A percentile compares a stretch with the other conserved stretches of the same genome.
These are phyloP conservation scores for Enteromius radiatus DNA, from an alignment of 2,797 vertebrate species.

Conservation along the genomic window DNA sequence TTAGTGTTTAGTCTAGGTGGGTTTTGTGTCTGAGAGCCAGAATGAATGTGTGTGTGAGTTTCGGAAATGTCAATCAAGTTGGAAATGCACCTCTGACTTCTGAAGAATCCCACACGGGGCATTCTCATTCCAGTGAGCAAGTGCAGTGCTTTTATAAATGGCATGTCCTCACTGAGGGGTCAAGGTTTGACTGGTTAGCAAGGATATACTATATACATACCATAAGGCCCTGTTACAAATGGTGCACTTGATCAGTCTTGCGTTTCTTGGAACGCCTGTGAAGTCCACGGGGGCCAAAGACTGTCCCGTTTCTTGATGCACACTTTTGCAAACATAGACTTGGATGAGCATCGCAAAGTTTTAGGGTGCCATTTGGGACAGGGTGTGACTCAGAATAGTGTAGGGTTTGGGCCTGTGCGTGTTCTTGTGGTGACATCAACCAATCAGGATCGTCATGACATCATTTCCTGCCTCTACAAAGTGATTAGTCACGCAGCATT, in stretches of 20 bases:
- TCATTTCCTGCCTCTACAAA: not conserved
- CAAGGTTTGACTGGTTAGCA: constrained; percentile 5
- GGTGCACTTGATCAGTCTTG: not conserved
- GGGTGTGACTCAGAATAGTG: not conserved
- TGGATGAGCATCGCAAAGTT: not conserved
- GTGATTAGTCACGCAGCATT: not conserved
- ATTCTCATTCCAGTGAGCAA: constrained; percentile 51
- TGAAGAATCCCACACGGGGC: constrained; percentile 51
- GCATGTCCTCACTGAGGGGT: constrained; percentile 54
- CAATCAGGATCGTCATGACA: not conserved
- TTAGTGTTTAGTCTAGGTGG: constrained; percentile 42
- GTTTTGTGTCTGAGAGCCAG: constrained; percentile 30
- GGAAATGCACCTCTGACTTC: constrained; percentile 61
- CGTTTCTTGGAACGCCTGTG: not conserved
- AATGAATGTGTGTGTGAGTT: constrained; percentile 25
- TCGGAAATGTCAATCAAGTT: constrained; percentile 54
- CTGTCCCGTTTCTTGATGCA: not conserved
- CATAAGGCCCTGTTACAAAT: not conserved
- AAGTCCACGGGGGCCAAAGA: not conserved
- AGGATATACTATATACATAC: constrained; percentile 30
- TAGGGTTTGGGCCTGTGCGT: not conserved
- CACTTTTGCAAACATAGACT: not conserved
- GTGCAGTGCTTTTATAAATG: constrained; percentile 51
- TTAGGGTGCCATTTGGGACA: not conserved
- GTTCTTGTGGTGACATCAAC: not conserved